phyloP scores from a whole-genome alignment of 2,113 vertebrate genomes.

The Misgurnus anguillicaudatus region DNA sequence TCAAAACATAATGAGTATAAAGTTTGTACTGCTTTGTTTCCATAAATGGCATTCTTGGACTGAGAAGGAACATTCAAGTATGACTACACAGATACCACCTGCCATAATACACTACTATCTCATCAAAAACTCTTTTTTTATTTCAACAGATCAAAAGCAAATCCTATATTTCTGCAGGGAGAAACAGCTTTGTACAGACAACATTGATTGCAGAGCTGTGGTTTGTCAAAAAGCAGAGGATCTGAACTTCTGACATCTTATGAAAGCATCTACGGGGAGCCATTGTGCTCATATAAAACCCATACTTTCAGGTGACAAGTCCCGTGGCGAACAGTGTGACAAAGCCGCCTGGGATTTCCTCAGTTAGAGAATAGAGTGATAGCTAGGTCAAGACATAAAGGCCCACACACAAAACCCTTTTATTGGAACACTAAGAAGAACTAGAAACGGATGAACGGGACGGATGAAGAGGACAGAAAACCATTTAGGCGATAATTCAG shows the following conservation, averaged over 20 bases:
- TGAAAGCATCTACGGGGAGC: constrained; percentile 2
- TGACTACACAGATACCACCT: neutral
- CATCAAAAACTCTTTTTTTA: neutral
- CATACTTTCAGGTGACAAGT: constrained; percentile 30
- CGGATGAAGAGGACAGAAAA: constrained; percentile 37
- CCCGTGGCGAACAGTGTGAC: neutral
- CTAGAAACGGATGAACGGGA: constrained; percentile 3
- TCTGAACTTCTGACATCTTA: constrained; percentile 15
- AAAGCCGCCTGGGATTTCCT: constrained; percentile 18
- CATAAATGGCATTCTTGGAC: neutral
- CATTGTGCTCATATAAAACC: neutral
- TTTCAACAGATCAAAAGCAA: constrained; percentile 2
- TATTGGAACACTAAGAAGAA: constrained; percentile 16
- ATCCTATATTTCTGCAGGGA: neutral
- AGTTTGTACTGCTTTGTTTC: neutral
- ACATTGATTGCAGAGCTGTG: neutral
- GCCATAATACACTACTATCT: too few species aligned
- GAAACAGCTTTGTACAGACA: neutral
- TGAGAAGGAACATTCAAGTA: neutral
- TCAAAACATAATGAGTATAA: too few species aligned
- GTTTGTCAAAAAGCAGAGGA: neutral
- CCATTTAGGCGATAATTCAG: constrained; percentile 43
- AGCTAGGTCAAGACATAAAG: constrained; percentile 12
- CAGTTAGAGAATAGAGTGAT: neutral
- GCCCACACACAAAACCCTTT: constrained; percentile 19